phyloP scores from a whole-genome alignment of 2,797 vertebrate species.

The Peromyscus nudipes region DNA sequence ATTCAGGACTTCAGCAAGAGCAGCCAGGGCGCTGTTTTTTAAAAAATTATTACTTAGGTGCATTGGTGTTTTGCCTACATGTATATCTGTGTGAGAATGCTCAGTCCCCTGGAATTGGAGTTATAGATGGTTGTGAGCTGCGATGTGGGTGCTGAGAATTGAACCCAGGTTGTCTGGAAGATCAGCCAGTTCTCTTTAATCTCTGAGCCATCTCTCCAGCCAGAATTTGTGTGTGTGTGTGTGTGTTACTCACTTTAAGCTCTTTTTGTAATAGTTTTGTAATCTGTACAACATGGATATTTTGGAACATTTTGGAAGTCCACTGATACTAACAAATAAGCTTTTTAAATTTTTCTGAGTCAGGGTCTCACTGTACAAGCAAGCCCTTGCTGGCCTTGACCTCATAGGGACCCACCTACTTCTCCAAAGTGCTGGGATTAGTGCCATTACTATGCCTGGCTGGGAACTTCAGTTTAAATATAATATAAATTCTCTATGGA shows the following conservation, averaged over 20 bases:
- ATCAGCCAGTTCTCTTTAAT: background rate
- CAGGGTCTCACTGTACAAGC: background rate
- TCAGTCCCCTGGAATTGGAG: background rate
- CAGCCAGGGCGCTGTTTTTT: no score
- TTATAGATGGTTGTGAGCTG: background rate
- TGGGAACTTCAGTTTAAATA: background rate
- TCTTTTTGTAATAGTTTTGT: background rate
- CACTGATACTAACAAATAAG: background rate
- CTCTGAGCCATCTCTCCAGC: background rate
- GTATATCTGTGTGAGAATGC: no score
- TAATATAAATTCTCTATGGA: slow-evolving; percentile 27
- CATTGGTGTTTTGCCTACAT: no score
- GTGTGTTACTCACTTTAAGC: background rate
- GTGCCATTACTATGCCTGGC: background rate
- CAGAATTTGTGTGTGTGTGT: background rate
- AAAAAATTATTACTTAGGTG: no score
- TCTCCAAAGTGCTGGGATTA: background rate
- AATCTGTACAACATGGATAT: background rate
- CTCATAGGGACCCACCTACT: background rate
- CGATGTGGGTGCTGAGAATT: background rate
- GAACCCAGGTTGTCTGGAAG: background rate
- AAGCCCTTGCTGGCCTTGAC: background rate
- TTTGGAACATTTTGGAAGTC: background rate
- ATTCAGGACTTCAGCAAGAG: no score
- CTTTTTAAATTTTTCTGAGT: background rate